Evolutionary conservation across 1,140 invertebrate genomes (phyloP).

Genomic region (Archegozetes longisetosus): DNA sequence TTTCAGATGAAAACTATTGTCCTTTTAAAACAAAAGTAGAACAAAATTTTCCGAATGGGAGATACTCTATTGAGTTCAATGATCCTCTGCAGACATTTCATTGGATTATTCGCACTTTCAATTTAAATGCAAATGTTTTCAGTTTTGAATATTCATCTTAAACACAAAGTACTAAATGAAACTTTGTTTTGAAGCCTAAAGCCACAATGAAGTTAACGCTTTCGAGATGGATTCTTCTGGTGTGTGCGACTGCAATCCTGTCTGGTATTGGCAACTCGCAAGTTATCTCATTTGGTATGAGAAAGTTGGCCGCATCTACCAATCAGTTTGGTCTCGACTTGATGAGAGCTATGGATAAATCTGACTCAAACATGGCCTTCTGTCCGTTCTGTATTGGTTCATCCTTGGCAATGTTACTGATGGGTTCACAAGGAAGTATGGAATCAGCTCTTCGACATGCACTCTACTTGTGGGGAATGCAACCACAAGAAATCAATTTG

Average conservation of each 20-base stretch:
- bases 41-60: no score
- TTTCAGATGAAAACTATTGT: no score
- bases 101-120: no score
- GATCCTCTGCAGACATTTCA: no score
- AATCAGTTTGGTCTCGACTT: slow-evolving; percentile 26
- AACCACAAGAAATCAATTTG: slow-evolving; percentile 23
- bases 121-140: no score
- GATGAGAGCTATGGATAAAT: slow-evolving; percentile 20
- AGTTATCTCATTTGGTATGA: slow-evolving; percentile 22
- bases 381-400: slow-evolving; percentile 25
- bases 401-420: slow-evolving; percentile 23
- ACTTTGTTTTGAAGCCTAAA: no score
- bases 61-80: no score
- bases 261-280: slow-evolving; percentile 1
- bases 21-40: no score
- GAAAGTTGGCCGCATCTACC: slow-evolving; percentile 23
- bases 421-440: slow-evolving; percentile 21
- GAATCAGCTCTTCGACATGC: slow-evolving; percentile 21
- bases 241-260: background rate
- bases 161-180: no score
- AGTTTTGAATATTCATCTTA: no score
- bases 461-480: slow-evolving; percentile 23
- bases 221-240: background rate
- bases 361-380: slow-evolving; percentile 17
- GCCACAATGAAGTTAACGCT: background rate